Evolutionary conservation across 2,888 invertebrate genomes (phyloP), one percentile per base, ranked within the genome.

Genomic region (Timandra comae): DNA sequence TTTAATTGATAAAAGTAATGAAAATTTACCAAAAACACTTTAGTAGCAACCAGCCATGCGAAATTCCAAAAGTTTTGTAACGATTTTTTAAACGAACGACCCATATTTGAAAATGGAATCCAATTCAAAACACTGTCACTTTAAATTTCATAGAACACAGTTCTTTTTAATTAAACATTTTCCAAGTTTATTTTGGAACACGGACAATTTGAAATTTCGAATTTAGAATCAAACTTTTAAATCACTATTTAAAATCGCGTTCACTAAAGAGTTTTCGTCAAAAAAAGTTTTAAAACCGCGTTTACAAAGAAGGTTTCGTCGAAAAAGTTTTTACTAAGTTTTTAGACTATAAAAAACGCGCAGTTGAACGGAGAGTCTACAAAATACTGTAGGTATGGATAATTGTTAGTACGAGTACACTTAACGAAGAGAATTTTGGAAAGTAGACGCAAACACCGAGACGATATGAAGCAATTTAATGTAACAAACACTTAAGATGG

Each of bases 21-120:
- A n/a, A n/a, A n/a, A 46, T 49, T 75, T 67, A 82, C 82, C 82
- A 80, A 55, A 60, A 77, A 78, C 7, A 78, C 65, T 66, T 82
- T 84, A 12, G 79, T 76, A 6, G 78, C 74, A 12, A 81, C 53
- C 44, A 81, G 50, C 80, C 80, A 79, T n/a, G 78, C 68, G 40
- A 82, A 67, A 47, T 72, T 78, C 80, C 80, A 84, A 46, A 82
- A 56, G 35, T 56, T 73, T 30, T 16, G 79, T 39, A 56, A 52
- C 9, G 29, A 45, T 30, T 42, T 47, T 36, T 44, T 38, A 28
- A 38, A 49, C 27, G 47, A 49, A 30, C 43, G 35, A 22, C 30
- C 37, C 37, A 42, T 42, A 39, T 13, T 32, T n/a, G n/a, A n/a
- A n/a, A n/a, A n/a, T n/a, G 25, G 28, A 30, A 37, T 30, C 12